Conservation (phyloP, 2,797 vertebrate species). For the Coregonus suidteri region DNA sequence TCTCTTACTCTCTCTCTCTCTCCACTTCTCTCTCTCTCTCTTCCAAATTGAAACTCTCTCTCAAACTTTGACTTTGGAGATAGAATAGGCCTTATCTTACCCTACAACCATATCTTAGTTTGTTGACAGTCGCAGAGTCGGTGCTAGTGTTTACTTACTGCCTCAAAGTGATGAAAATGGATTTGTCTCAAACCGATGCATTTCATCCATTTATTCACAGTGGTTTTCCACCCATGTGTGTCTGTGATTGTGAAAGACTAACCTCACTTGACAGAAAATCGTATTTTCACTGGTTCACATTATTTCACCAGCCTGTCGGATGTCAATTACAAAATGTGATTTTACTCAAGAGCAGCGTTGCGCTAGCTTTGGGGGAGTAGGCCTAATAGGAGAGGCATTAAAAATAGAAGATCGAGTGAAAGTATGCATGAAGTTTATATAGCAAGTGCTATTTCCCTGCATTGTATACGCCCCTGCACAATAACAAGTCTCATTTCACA, state of each 20-base stretch:
- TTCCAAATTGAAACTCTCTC: not conserved
- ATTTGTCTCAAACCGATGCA: constrained; percentile 11
- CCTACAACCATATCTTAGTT: not conserved
- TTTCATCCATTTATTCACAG: constrained; percentile 28
- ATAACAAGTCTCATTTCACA: constrained; percentile 24
- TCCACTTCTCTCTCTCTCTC: not conserved
- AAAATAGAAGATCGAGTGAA: not conserved
- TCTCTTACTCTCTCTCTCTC: not conserved
- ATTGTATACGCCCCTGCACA: constrained; percentile 39
- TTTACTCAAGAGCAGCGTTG: not conserved
- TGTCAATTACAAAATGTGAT: not conserved
- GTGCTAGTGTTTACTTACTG: not conserved
- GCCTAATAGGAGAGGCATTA: not conserved
- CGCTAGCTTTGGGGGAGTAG: constrained; percentile 8
- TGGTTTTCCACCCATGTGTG: constrained; percentile 28
- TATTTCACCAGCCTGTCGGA: not conserved
- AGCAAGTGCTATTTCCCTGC: constrained; percentile 38
- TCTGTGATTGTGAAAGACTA: not conserved
- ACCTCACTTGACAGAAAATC: not conserved
- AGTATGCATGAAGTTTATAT: constrained; percentile 21
- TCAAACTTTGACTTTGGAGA: not conserved
- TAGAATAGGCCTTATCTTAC: not conserved
- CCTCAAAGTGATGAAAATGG: constrained; percentile 3
- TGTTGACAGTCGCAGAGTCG: not conserved
- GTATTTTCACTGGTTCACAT: not conserved